Conservation (phyloP, 1,140 invertebrate genomes). For the Aphaenogaster floridana region DNA sequence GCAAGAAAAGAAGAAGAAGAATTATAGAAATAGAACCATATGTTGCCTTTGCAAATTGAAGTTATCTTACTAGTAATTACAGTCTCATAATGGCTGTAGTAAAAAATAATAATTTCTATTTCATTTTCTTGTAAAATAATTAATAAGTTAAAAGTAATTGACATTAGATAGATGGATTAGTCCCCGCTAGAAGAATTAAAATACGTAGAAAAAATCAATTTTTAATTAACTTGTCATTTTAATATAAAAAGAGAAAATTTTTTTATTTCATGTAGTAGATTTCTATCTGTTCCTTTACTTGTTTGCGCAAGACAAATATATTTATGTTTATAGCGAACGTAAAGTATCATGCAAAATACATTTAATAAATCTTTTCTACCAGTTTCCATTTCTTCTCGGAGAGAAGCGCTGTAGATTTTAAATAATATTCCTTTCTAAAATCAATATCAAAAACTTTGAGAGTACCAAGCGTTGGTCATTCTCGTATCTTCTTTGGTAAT, state of each 20-base stretch:
- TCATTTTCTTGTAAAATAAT: not conserved
- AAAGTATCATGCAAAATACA: not conserved
- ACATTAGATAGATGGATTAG: not conserved
- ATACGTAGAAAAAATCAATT: not conserved
- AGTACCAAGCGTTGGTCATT: not conserved
- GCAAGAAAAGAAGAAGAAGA: not conserved
- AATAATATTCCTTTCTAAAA: not conserved
- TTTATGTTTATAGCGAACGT: not conserved
- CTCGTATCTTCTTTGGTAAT: not conserved
- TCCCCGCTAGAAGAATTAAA: not conserved
- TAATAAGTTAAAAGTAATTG: constrained; percentile 1
- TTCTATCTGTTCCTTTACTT: not conserved
- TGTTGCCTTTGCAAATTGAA: not conserved
- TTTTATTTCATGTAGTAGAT: not conserved
- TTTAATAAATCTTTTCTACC: not conserved
- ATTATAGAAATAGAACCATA: not conserved
- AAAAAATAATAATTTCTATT: not conserved
- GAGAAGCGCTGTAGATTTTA: not conserved
- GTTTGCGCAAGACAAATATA: not conserved
- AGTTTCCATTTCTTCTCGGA: not conserved
- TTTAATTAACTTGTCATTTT: constrained; percentile 7
- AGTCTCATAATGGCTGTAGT: not conserved
- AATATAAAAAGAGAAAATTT: not conserved
- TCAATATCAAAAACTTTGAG: constrained; percentile 1
- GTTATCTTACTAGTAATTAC: not conserved